These are phyloP conservation scores for Mesocricetus auratus DNA, from an alignment of 2,113 vertebrate genomes.

Conservation along the genomic window DNA sequence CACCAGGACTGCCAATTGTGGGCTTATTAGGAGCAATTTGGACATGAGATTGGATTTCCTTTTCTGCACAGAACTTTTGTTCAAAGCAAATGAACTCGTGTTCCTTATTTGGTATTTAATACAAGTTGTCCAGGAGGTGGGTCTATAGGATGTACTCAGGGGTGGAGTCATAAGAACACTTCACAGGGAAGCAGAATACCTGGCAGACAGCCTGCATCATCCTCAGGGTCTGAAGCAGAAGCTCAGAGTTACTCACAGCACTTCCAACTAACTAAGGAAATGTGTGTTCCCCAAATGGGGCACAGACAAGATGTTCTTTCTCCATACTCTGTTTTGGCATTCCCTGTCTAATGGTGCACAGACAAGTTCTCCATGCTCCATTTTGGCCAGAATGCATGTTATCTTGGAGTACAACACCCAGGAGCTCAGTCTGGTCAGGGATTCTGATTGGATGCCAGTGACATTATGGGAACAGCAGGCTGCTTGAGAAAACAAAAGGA, in stretches of 20 bases:
- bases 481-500: neutral
- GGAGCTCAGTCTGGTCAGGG: slow-evolving; percentile 5
- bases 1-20: slow-evolving; percentile 58
- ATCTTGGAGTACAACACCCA: neutral
- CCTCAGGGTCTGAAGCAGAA: neutral
- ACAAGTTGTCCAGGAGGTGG: slow-evolving; percentile 22
- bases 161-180: neutral
- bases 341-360: neutral
- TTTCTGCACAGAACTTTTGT: slow-evolving; percentile 68
- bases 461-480: neutral
- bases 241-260: neutral
- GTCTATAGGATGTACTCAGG: neutral
- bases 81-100: slow-evolving; percentile 71
- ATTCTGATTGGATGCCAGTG: slow-evolving; percentile 21
- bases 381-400: slow-evolving; percentile 29
- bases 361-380: neutral
- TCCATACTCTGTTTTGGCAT: neutral
- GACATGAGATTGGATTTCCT: slow-evolving; percentile 70
- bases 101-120: slow-evolving; percentile 57
- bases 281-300: neutral
- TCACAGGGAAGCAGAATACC: neutral
- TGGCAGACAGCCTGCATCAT: accelerated
- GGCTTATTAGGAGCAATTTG: slow-evolving; percentile 76
- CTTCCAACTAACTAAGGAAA: neutral
- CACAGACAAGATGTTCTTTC: neutral